Evolutionary conservation across 2,888 invertebrate genomes (phyloP).

Genomic region (Liodrosophila aerea): DNA sequence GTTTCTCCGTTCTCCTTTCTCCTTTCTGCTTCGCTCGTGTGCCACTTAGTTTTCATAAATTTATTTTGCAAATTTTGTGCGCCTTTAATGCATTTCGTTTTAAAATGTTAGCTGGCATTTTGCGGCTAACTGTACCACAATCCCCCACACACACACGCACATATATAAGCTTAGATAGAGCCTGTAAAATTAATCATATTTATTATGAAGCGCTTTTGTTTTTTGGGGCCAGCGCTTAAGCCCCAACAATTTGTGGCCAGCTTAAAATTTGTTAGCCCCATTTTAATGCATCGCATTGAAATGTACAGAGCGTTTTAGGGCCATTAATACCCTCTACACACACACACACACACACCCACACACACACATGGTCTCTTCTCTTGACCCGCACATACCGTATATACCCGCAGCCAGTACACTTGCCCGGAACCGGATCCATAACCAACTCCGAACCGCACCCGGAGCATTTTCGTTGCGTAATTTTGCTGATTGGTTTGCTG

Average conservation of each 20-base stretch:
- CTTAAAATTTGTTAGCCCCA: conserved; percentile 59
- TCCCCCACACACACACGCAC: conserved; percentile 7
- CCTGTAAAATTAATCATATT: conserved; percentile 64
- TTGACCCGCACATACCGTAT: conserved; percentile 9
- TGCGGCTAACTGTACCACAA: conserved; percentile 43
- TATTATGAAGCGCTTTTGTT: conserved; percentile 51
- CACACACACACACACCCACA: conserved; percentile 5
- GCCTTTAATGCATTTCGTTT: neutral
- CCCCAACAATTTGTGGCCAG: conserved; percentile 65
- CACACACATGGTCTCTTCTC: neutral
- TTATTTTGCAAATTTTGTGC: neutral
- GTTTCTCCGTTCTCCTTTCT: too few species aligned
- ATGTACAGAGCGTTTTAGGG: conserved; percentile 31
- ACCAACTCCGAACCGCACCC: conserved; percentile 31
- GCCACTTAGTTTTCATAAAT: conserved; percentile 20
- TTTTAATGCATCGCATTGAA: conserved; percentile 41
- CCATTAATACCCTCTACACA: conserved; percentile 45
- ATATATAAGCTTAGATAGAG: conserved; percentile 10
- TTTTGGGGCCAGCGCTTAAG: conserved; percentile 38
- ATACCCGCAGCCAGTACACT: conserved; percentile 19
- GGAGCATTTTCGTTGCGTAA: conserved; percentile 43
- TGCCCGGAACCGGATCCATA: conserved; percentile 36
- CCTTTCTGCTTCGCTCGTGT: neutral
- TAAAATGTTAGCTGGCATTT: conserved; percentile 9
- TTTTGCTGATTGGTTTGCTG: conserved; percentile 65